Base-by-base conservation (phyloP, 2,888 invertebrate species). In the Rutpela maculata region DNA sequence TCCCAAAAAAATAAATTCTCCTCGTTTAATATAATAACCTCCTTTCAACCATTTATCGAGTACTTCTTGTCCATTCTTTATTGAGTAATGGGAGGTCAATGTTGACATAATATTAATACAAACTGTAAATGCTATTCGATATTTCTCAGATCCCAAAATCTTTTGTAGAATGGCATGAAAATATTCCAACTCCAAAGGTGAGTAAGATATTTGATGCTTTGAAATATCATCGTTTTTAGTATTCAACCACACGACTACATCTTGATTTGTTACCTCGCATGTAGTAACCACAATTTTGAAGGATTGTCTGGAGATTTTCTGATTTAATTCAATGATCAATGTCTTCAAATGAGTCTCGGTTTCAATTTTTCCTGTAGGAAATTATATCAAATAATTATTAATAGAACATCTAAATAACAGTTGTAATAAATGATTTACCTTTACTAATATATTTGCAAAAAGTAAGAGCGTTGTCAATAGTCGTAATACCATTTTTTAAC, bases 141-240 rank as follows among this genome's bases (percentile, higher is more conserved):
- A 84, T 15, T 85, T 81, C 35, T 84, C 85, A 5, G 83, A 80
- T 26, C 75, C 77, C 3, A 88, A 62, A 79, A 88, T 85, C 84
- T 87, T 87, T 66, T 86, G 83, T 35, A 89, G 57, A 67, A 88
- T 83, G 11, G 80, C 80, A 78, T 88, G 86, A 74, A 89, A 89
- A 80, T 88, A 88, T 80, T 88, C 87, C 22, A 88, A 73, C 76
- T 88, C 87, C 56, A 82, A 50, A 17, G 82, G 68, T n/a, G 83
- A 83, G 80, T 84, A 88, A 6, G 75, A 77, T 63, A 78, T 81
- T 80, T 88, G 88, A 26, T 84, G 68, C 75, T 83, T 85, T 22
- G 85, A 84, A 57, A 89, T 81, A 22, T 85, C 78, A 83, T 89
- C 88, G 78, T 86, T 86, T 75, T 85, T 86, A 11, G 84, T 85